Evolutionary conservation across 2,113 vertebrate genomes (phyloP).

Genomic region (Hypomesus transpacificus): DNA sequence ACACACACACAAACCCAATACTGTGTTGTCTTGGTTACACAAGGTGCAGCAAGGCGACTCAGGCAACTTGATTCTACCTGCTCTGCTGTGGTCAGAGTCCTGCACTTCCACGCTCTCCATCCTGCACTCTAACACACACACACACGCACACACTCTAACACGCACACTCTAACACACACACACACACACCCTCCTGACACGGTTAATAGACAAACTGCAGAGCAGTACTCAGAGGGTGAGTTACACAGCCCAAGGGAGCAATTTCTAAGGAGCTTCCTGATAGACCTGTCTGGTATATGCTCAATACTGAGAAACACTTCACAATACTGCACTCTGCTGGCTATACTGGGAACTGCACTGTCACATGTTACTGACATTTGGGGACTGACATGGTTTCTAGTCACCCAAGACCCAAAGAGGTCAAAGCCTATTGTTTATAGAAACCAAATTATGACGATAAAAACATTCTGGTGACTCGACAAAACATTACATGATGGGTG

Average conservation of each 20-base stretch:
- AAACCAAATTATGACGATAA: conserved; percentile 1
- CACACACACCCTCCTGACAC: conserved; percentile 31
- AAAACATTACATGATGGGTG: conserved; percentile 29
- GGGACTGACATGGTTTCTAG: too few species aligned
- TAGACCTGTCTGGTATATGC: conserved; percentile 20
- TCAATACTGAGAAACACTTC: neutral
- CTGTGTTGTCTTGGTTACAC: conserved; percentile 27
- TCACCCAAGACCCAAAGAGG: conserved; percentile 7
- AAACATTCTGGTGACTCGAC: conserved; percentile 30
- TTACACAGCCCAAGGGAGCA: conserved; percentile 49
- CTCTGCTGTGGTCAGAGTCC: conserved; percentile 19
- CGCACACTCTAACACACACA: neutral
- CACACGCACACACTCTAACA: neutral
- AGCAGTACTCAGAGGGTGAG: conserved; percentile 47
- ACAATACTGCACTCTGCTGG: conserved; percentile 58
- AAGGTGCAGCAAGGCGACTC: conserved; percentile 16
- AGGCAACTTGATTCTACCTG: conserved; percentile 28
- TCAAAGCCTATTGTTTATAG: conserved; percentile 5
- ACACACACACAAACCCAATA: conserved; percentile 37
- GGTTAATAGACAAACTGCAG: conserved; percentile 52
- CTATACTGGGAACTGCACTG: conserved; percentile 30
- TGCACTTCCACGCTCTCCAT: conserved; percentile 24
- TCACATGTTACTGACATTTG: neutral
- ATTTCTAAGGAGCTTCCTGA: conserved; percentile 25
- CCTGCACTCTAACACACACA: neutral